These are phyloP conservation scores for Carposina sasakii DNA, from an alignment of 1,140 invertebrate genomes.

Conservation along the genomic window DNA sequence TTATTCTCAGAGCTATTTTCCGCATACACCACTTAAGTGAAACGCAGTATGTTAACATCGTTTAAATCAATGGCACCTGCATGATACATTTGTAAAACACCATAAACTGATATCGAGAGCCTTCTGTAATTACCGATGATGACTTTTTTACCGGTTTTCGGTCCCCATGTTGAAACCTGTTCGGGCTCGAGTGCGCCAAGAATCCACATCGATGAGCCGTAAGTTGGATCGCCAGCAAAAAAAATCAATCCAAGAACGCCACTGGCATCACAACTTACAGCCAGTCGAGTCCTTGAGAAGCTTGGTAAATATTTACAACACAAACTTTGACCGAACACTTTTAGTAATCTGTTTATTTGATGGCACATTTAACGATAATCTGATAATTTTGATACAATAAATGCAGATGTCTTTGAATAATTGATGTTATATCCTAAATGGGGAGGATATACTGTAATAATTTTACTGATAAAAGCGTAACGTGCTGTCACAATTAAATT, in stretches of 20 bases:
- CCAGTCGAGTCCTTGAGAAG: constrained; percentile 21
- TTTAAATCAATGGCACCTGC: too few relatives aligned
- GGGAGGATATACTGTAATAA: too few relatives aligned
- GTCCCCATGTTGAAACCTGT: constrained; percentile 57
- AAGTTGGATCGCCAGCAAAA: constrained; percentile 37
- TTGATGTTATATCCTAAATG: too few relatives aligned
- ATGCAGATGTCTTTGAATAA: too few relatives aligned
- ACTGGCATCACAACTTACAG: constrained; percentile 29
- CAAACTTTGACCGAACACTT: constrained; percentile 20
- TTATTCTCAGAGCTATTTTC: too few relatives aligned
- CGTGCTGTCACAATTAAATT: constrained; percentile 26
- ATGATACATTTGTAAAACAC: too few relatives aligned
- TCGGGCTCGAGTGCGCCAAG: constrained; percentile 38
- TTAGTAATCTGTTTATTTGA: constrained; percentile 22
- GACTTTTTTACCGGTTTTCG: constrained; percentile 60
- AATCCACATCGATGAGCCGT: constrained; percentile 39
- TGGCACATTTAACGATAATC: constrained; percentile 12
- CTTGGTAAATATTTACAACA: constrained; percentile 25
- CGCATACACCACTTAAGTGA: too few relatives aligned
- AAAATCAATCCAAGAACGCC: constrained; percentile 39
- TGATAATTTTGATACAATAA: too few relatives aligned
- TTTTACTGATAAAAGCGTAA: constrained; percentile 26
- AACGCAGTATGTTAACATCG: too few relatives aligned
- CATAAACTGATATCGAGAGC: too few relatives aligned
- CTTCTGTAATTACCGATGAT: constrained; percentile 58